Base-by-base conservation (phyloP, 2,888 invertebrate genomes). In the Anticlea derivata region DNA sequence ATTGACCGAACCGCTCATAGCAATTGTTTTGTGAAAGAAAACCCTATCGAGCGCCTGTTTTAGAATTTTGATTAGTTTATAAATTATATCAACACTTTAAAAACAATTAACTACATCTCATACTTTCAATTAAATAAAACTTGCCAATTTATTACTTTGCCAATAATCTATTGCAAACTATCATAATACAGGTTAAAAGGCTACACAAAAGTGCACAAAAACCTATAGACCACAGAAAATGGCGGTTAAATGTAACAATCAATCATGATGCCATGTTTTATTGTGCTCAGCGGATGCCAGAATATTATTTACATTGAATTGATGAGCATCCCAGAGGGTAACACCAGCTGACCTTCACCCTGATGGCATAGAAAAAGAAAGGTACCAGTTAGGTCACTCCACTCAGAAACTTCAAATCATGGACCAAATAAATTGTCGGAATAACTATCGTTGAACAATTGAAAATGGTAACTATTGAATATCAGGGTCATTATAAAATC, bases 281-380 rank as follows among this genome's bases (percentile, higher is more conserved):
- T 85, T 84, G 76, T 83, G 69, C 64, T 70, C 75, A 58, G 70
- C 68, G 77, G 78, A 83, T 80, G 78, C 79, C 76, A 71, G 78
- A 68, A 78, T 78, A 83, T 81, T 86, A 85, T 86, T 86, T 86
- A 83, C 84, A 81, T 82, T 77, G 74, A 81, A 86, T 86, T 86
- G 83, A 87, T 86, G 85, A 76, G 80, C 78, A 66, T 68, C 70
- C 63, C 66, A 73, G 66, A 73, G 78, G 78, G 75, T 75, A 77
- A 78, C 78, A 76, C 70, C 60, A 63, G 46, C 66, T 84, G 83
- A 86, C 83, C 86, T 82, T 82, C 78, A 74, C 80, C 79, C 70
- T 59, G 60, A 50, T 60, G 58, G 20, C 8, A 5, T 17, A 12
- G 34, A 0, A 17, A n/a, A 10, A 6, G 7, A 5, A n/a, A 5